phyloP scores from a whole-genome alignment of 2,113 vertebrate genomes.

The Psephotus haematonotus region DNA sequence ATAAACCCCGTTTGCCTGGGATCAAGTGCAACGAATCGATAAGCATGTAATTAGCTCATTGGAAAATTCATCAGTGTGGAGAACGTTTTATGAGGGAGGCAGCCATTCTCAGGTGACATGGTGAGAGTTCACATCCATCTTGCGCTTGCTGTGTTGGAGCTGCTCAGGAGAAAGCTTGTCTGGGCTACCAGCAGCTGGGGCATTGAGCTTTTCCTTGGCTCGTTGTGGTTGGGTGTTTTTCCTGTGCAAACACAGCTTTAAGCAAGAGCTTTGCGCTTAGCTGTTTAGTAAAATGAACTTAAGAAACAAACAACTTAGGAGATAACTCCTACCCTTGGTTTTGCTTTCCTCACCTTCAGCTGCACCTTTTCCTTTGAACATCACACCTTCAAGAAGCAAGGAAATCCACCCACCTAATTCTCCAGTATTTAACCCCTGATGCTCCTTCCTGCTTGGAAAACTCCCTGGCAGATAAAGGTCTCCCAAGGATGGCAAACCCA shows the following conservation, averaged over 20 bases:
- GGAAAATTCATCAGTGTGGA: neutral
- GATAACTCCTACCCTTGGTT: neutral
- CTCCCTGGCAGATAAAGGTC: neutral
- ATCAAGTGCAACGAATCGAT: neutral
- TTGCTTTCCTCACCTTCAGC: neutral
- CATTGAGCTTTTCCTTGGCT: neutral
- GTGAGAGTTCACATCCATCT: neutral
- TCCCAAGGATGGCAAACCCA: neutral
- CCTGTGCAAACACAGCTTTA: neutral
- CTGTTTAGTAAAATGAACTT: neutral
- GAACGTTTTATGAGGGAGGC: neutral
- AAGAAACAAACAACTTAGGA: neutral
- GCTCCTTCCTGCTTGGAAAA: neutral
- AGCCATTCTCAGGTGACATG: neutral
- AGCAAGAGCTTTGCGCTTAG: neutral
- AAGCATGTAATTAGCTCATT: neutral
- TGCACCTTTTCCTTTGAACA: neutral
- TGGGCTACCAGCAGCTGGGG: neutral
- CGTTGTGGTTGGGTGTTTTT: neutral
- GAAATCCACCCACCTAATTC: neutral
- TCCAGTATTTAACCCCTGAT: neutral
- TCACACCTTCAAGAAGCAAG: neutral
- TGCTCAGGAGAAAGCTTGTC: neutral
- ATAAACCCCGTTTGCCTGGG: neutral
- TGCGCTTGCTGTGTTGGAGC: neutral